phyloP scores from a whole-genome alignment of 2,888 invertebrate genomes.

The Nomada ferruginata region DNA sequence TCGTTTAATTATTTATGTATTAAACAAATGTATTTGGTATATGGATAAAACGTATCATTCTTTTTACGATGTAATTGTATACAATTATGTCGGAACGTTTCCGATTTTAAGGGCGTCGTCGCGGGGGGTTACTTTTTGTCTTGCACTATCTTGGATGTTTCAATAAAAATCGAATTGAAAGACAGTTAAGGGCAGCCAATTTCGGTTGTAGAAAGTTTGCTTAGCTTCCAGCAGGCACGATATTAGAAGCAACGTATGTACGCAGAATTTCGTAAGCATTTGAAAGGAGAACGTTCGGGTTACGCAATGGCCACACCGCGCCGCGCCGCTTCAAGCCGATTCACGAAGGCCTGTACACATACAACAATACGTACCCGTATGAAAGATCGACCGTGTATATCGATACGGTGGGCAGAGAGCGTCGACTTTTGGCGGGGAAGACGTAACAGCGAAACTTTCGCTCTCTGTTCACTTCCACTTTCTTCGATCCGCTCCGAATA shows the following conservation, averaged over 20 bases:
- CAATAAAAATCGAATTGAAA: too few species aligned
- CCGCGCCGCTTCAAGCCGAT: slow-evolving; percentile 49
- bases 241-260: background rate
- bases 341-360: slow-evolving; percentile 3
- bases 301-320: slow-evolving; percentile 8
- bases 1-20: too few species aligned
- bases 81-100: too few species aligned
- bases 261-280: slow-evolving; percentile 37
- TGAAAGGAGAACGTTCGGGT: slow-evolving; percentile 6
- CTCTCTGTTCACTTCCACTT: slow-evolving; percentile 78
- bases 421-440: slow-evolving; percentile 28
- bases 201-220: background rate
- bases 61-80: too few species aligned
- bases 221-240: background rate
- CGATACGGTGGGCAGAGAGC: background rate
- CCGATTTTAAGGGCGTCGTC: too few species aligned
- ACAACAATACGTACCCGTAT: slow-evolving; percentile 53
- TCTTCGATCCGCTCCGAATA: slow-evolving; percentile 64
- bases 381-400: slow-evolving; percentile 30
- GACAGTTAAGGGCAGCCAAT: background rate
- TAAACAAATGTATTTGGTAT: too few species aligned
- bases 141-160: too few species aligned
- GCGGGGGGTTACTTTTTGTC: too few species aligned
- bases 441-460: slow-evolving; percentile 70
- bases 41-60: too few species aligned